Conservation (phyloP, 2,888 invertebrate species). For the Cartodere bifasciata region DNA sequence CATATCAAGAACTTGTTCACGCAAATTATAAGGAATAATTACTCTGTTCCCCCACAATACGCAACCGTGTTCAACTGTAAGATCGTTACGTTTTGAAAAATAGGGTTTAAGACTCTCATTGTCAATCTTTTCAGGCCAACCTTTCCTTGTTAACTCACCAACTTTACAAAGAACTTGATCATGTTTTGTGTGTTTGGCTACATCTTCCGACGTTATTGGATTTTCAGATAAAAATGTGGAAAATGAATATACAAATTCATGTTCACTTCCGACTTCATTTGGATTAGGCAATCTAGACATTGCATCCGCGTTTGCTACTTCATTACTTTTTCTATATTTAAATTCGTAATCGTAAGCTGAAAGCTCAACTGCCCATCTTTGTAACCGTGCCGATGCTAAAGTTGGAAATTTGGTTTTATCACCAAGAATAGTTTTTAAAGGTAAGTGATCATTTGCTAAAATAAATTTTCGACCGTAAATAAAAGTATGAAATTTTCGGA, state of each 20-base stretch:
- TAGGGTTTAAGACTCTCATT: background rate
- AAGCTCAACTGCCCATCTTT: constrained; percentile 11
- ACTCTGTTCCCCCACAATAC: constrained; percentile 1
- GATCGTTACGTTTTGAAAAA: background rate
- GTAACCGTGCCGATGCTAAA: constrained; percentile 9
- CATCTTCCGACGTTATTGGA: background rate
- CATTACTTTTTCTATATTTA: constrained; percentile 4
- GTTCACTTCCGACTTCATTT: background rate
- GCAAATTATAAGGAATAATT: constrained; percentile 1
- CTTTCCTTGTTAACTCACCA: constrained; percentile 3
- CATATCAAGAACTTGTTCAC: constrained; percentile 5
- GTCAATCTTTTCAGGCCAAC: constrained; percentile 4
- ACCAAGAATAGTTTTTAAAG: constrained; percentile 3
- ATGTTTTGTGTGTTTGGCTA: constrained; percentile 4
- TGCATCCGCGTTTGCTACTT: constrained; percentile 4
- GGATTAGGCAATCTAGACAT: constrained; percentile 5
- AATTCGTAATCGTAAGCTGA: constrained; percentile 8
- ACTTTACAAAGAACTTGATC: constrained; percentile 4
- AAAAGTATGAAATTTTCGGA: constrained; percentile 24
- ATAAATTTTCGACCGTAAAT: constrained; percentile 23
- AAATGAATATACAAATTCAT: no score
- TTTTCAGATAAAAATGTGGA: no score
- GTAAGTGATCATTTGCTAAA: constrained; percentile 24
- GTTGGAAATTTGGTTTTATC: constrained; percentile 1
- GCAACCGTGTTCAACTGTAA: constrained; percentile 2